Conservation (phyloP, 2,888 invertebrate genomes). For the Bugulina stolonifera region DNA sequence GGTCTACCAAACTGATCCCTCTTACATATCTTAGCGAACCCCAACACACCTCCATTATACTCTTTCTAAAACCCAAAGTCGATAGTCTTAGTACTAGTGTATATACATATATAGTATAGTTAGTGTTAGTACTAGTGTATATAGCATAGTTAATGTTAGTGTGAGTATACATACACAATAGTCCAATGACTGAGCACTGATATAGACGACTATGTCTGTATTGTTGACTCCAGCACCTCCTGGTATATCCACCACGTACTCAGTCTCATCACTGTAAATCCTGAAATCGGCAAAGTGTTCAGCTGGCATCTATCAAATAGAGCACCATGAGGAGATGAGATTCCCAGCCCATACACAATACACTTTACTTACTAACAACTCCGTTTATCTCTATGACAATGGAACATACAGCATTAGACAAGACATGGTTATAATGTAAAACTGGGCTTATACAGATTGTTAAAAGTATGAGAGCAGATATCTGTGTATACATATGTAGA, state of each 20-base stretch:
- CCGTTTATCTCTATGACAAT: too few species aligned
- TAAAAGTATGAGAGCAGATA: too few species aligned
- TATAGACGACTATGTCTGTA: background rate
- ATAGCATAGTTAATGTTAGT: background rate
- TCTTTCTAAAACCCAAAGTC: background rate
- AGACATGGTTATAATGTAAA: too few species aligned
- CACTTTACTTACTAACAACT: too few species aligned
- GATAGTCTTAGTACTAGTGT: background rate
- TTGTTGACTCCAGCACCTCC: constrained; percentile 1
- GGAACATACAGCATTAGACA: too few species aligned
- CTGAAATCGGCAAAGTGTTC: background rate
- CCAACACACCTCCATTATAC: background rate
- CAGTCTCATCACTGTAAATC: background rate
- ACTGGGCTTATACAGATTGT: too few species aligned
- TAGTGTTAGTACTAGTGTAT: background rate
- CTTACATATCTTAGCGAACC: constrained; percentile 17
- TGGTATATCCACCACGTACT: constrained; percentile 9
- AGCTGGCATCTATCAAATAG: constrained; percentile 14
- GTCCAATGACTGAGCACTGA: background rate
- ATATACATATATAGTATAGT: background rate
- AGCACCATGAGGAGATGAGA: too few species aligned
- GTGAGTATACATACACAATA: background rate
- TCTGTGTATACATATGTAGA: too few species aligned
- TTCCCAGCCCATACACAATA: too few species aligned
- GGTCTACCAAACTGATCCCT: constrained; percentile 23